phyloP scores from a whole-genome alignment of 2,797 vertebrate species.

The Coluber constrictor region DNA sequence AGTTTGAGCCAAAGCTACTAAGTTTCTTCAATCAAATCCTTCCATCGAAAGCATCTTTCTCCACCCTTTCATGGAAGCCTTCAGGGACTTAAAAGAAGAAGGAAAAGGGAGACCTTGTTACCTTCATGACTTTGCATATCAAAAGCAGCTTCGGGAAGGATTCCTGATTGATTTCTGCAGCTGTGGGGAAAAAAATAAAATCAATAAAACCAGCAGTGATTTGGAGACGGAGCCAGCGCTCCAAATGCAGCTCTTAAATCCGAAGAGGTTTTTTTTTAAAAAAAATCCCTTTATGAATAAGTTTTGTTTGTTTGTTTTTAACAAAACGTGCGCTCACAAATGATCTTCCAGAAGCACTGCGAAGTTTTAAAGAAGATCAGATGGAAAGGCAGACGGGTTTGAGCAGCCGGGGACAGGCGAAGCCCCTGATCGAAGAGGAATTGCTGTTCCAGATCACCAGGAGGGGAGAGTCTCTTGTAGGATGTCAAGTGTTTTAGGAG shows the following conservation, averaged over 20 bases:
- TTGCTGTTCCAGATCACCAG: constrained; percentile 82
- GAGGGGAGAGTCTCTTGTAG: constrained; percentile 81
- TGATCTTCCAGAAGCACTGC: constrained; percentile 88
- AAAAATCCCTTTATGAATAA: not conserved
- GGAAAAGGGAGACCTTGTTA: constrained; percentile 51
- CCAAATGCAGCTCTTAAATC: too few species aligned
- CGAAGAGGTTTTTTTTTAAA: not conserved
- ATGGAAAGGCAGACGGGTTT: constrained; percentile 88
- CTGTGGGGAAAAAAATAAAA: constrained; percentile 63
- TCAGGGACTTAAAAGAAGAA: not conserved
- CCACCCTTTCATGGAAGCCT: not conserved
- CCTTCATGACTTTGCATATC: constrained; percentile 95
- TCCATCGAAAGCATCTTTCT: not conserved
- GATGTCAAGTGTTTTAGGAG: constrained; percentile 90
- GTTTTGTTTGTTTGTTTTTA: not conserved
- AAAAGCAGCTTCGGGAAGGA: constrained; percentile 89
- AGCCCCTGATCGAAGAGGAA: constrained; percentile 82
- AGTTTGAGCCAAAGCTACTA: not conserved
- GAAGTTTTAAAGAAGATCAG: constrained; percentile 83
- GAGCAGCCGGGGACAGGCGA: constrained; percentile 75
- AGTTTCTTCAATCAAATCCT: not conserved
- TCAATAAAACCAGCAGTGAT: not conserved
- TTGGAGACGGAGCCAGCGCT: not conserved
- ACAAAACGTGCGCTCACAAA: constrained; percentile 75
- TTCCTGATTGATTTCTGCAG: constrained; percentile 89